phyloP scores from a whole-genome alignment of 2,888 invertebrate species.

The Plebejus argus region DNA sequence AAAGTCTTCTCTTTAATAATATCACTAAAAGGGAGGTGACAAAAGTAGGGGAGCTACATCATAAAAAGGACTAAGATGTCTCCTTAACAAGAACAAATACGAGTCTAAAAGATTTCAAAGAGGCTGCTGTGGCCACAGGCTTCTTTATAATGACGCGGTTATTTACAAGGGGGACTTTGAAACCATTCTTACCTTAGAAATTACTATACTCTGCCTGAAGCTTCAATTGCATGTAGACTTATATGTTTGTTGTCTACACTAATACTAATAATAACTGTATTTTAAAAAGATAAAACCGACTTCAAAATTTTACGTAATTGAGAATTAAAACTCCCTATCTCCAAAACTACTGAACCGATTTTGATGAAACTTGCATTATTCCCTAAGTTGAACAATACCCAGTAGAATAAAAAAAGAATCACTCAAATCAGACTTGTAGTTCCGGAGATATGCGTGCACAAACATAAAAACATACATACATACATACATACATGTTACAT shows the following conservation, averaged over 20 bases:
- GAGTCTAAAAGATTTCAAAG: constrained; percentile 15
- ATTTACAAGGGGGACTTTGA: constrained; percentile 6
- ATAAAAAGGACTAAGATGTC: constrained; percentile 17
- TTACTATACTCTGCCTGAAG: neutral
- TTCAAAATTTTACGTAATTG: no score
- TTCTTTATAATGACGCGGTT: constrained; percentile 8
- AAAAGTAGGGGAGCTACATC: neutral
- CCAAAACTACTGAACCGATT: no score
- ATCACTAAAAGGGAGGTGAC: neutral
- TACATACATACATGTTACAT: no score
- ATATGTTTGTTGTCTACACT: neutral
- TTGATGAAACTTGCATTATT: no score
- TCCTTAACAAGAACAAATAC: constrained; percentile 9
- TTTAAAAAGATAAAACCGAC: no score
- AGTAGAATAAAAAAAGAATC: no score
- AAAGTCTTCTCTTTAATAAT: neutral
- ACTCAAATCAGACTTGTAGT: no score
- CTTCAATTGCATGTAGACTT: neutral
- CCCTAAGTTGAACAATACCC: no score
- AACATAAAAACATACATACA: no score
- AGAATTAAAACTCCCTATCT: no score
- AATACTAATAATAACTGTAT: no score
- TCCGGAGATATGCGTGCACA: no score
- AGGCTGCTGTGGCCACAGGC: constrained; percentile 13
- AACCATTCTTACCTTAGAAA: constrained; percentile 4